These are phyloP conservation scores for Orestias chungarensis DNA, from an alignment of 2,797 vertebrate species.

Conservation along the genomic window DNA sequence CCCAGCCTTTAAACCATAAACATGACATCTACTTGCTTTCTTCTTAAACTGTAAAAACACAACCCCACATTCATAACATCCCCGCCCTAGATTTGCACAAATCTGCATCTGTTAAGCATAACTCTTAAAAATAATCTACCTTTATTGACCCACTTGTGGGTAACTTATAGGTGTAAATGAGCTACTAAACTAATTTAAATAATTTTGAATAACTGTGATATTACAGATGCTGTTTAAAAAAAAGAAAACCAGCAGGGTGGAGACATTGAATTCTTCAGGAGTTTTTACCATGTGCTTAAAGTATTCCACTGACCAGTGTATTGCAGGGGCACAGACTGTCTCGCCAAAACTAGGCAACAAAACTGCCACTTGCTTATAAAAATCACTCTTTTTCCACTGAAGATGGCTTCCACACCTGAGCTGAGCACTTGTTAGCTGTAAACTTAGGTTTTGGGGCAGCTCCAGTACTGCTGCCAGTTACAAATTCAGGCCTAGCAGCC, in stretches of 20 bases:
- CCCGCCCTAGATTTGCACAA: neutral
- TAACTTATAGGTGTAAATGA: neutral
- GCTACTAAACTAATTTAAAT: neutral
- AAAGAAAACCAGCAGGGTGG: constrained; percentile 8
- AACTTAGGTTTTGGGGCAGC: constrained; percentile 94
- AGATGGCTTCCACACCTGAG: constrained; percentile 97
- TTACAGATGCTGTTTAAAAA: constrained; percentile 14
- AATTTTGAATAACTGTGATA: neutral
- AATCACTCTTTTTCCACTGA: constrained; percentile 82
- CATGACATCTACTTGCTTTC: constrained; percentile 17
- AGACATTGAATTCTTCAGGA: constrained; percentile 16
- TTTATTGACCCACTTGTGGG: neutral
- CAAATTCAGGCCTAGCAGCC: constrained; percentile 83
- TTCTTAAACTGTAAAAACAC: constrained; percentile 14
- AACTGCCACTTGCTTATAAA: constrained; percentile 66
- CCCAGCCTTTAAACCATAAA: constrained; percentile 11
- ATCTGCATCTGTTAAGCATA: constrained; percentile 3
- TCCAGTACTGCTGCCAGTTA: constrained; percentile 63
- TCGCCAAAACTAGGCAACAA: constrained; percentile 59
- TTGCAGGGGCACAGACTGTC: constrained; percentile 25
- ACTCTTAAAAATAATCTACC: neutral
- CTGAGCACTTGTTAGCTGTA: constrained; percentile 91
- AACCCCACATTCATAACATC: constrained; percentile 52
- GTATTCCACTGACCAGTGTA: constrained; percentile 28
- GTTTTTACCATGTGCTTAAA: constrained; percentile 21